phyloP scores from a whole-genome alignment of 2,888 invertebrate species.

The Pycnomerus fuliginosus region DNA sequence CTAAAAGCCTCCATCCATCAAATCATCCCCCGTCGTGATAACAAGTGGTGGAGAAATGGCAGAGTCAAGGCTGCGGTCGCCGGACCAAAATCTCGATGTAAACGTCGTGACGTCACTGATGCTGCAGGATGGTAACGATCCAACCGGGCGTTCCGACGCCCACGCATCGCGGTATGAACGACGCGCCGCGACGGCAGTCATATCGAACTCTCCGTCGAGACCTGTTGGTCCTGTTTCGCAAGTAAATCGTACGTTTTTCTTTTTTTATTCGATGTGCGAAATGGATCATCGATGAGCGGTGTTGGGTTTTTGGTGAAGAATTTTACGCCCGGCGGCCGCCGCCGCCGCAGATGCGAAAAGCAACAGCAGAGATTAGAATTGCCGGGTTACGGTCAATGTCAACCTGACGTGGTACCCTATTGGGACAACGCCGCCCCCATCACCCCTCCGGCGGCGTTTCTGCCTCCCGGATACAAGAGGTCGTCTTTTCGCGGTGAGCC shows the following conservation, averaged over 20 bases:
- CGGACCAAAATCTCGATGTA: constrained; percentile 18
- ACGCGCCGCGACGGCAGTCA: constrained; percentile 39
- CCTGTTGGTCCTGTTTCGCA: constrained; percentile 38
- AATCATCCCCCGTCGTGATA: no score
- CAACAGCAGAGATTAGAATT: constrained; percentile 54
- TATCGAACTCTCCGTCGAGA: constrained; percentile 38
- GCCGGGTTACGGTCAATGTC: constrained; percentile 43
- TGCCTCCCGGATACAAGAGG: constrained; percentile 60
- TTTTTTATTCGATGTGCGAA: constrained; percentile 12
- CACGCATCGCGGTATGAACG: constrained; percentile 32
- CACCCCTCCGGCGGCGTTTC: constrained; percentile 68
- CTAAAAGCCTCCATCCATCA: no score
- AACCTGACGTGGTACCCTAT: constrained; percentile 58
- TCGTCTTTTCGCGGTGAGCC: constrained; percentile 32
- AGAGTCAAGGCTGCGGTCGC: constrained; percentile 12
- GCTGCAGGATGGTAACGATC: constrained; percentile 50
- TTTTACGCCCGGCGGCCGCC: constrained; percentile 61
- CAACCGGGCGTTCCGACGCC: constrained; percentile 41
- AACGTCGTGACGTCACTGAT: constrained; percentile 46
- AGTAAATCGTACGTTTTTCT: neutral
- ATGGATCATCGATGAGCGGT: constrained; percentile 54
- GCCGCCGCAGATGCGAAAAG: constrained; percentile 64
- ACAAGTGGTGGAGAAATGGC: no score
- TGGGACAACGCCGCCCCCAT: constrained; percentile 64
- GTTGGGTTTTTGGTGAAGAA: constrained; percentile 66